Conservation (phyloP, 2,113 vertebrate genomes). For the Anguilla japonica region DNA sequence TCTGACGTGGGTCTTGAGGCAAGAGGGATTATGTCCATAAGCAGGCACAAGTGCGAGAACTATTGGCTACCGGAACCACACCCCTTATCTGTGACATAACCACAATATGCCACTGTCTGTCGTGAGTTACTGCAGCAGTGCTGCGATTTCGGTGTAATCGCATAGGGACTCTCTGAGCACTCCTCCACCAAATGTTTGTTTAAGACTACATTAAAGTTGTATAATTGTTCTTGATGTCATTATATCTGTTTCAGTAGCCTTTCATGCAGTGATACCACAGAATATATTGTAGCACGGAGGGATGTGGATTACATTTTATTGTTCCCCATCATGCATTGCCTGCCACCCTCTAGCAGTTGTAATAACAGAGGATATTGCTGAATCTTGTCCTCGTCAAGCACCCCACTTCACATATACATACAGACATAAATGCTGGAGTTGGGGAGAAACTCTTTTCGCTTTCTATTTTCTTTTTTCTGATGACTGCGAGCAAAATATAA, state of each 20-base stretch:
- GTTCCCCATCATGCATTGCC: slow-evolving; percentile 33
- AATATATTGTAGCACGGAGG: slow-evolving; percentile 16
- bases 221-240: background rate
- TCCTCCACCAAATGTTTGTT: background rate
- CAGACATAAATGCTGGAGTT: slow-evolving; percentile 67
- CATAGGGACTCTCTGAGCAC: background rate
- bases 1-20: no score
- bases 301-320: slow-evolving; percentile 39
- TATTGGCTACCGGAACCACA: background rate
- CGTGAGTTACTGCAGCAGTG: background rate
- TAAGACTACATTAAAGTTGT: background rate
- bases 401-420: slow-evolving; percentile 25
- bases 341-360: slow-evolving; percentile 31
- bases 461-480: slow-evolving; percentile 53
- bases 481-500: slow-evolving; percentile 70
- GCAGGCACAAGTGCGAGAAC: no score
- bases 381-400: slow-evolving; percentile 44
- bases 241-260: background rate
- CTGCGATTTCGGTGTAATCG: background rate
- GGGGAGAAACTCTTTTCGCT: slow-evolving; percentile 53
- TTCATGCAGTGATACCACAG: slow-evolving; percentile 16
- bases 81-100: background rate
- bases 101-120: background rate
- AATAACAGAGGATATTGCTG: slow-evolving; percentile 53
- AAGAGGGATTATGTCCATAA: no score